Percentiles rank a stretch among this genome's conserved stretches.
Conservation (phyloP, 2,797 vertebrate species). For the Ammospiza maritima region DNA sequence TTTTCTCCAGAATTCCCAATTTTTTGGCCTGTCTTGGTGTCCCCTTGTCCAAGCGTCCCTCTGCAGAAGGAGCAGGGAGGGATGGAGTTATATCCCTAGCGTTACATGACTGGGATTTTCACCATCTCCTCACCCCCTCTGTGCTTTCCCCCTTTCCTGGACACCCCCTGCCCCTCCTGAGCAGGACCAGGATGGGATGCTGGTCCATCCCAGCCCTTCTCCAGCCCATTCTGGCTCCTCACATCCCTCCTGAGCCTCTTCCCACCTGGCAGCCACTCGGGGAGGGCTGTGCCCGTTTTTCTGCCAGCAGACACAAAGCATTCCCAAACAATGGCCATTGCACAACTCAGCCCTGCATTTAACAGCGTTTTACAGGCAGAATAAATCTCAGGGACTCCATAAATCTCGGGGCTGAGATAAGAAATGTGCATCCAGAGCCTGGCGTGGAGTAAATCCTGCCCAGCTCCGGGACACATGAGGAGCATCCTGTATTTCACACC, state of each 20-base stretch:
- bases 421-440: not conserved
- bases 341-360: slow-evolving; percentile 17
- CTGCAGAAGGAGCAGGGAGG: not conserved
- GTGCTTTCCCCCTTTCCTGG: not conserved
- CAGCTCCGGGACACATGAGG: not conserved
- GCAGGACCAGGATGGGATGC: not conserved
- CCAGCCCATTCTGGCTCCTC: not conserved
- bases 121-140: fast-evolving
- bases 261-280: not conserved
- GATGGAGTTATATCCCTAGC: not conserved
- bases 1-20: not conserved
- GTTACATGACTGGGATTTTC: not conserved
- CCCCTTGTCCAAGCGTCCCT: not conserved
- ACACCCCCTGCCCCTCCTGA: not conserved
- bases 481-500: slow-evolving; percentile 40
- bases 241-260: not conserved
- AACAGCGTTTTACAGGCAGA: slow-evolving; percentile 25
- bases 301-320: slow-evolving; percentile 55
- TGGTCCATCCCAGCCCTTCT: not conserved
- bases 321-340: slow-evolving; percentile 49
- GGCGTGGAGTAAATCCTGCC: not conserved
- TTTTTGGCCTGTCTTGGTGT: not conserved
- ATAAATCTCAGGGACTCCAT: slow-evolving; percentile 36
- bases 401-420: slow-evolving; percentile 31
- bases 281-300: not conserved